phyloP scores from a whole-genome alignment of 2,113 vertebrate genomes.

The Ctenomys sociabilis region DNA sequence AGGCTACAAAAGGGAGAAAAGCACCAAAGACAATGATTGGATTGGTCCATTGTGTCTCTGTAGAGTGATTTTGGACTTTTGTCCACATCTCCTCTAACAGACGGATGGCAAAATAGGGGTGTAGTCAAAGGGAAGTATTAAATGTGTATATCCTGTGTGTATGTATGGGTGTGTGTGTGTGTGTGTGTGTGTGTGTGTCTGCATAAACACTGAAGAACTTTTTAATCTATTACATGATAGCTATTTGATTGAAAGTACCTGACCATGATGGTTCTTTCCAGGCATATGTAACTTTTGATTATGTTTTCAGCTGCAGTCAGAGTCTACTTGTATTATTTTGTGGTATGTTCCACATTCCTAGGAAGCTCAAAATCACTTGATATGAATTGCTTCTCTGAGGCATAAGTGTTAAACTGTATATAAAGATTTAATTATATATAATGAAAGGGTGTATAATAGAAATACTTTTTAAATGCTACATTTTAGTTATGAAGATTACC shows the following conservation, averaged over 20 bases:
- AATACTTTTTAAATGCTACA: neutral
- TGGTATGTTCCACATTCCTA: constrained; percentile 1
- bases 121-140: neutral
- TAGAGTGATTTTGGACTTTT: neutral
- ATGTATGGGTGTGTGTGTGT: neutral
- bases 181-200: neutral
- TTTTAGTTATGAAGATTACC: constrained; percentile 30
- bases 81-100: neutral
- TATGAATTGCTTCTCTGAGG: constrained; percentile 25
- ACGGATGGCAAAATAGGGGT: neutral
- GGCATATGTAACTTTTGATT: neutral
- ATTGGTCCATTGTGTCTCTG: neutral
- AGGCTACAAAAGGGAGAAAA: neutral
- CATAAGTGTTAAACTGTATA: neutral
- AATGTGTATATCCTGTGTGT: neutral
- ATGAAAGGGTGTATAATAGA: neutral
- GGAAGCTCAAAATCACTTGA: neutral
- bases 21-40: neutral
- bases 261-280: neutral
- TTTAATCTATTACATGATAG: constrained; percentile 8
- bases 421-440: neutral
- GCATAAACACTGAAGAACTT: neutral
- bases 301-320: neutral
- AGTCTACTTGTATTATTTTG: neutral
- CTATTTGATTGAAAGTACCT: neutral